Percentiles rank a stretch among this genome's conserved stretches.
These are phyloP conservation scores for Alces alces DNA, from an alignment of 2,113 vertebrate species.

Conservation along the genomic window DNA sequence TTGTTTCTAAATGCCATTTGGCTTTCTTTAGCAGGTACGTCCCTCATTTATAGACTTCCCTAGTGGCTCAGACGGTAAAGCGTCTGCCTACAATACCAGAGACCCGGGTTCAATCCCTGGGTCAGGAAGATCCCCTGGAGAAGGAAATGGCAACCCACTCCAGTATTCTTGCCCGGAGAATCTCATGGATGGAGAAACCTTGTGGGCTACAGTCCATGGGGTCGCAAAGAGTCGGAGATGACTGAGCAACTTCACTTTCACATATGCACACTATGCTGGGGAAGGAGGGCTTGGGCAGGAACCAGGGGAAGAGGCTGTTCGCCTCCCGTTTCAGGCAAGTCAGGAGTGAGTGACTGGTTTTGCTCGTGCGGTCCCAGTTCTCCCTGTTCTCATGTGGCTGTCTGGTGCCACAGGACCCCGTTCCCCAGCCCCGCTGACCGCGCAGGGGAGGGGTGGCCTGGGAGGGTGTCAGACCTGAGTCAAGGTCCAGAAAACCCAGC, in stretches of 20 bases:
- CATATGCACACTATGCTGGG: rapidly evolving
- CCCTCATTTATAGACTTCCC: not conserved
- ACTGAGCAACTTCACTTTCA: too few relatives aligned
- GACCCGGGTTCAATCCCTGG: too few relatives aligned
- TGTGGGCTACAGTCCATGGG: too few relatives aligned
- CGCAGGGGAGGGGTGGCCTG: not conserved
- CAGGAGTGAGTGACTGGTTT: not conserved
- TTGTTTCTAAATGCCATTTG: not conserved
- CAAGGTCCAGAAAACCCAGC: not conserved
- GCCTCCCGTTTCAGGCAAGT: not conserved
- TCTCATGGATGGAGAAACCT: too few relatives aligned
- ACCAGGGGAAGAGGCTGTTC: rapidly evolving
- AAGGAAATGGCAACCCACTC: too few relatives aligned
- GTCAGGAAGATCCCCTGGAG: too few relatives aligned
- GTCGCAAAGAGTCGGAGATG: too few relatives aligned
- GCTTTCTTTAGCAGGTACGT: not conserved
- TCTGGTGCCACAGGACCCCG: not conserved
- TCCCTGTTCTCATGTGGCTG: not conserved
- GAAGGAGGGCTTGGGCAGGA: not conserved
- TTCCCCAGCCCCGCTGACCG: not conserved
- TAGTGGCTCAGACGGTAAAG: too few relatives aligned
- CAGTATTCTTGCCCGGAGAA: too few relatives aligned
- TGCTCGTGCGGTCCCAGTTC: rapidly evolving
- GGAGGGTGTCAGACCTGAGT: not conserved
- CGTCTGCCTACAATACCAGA: too few relatives aligned